Percentiles rank a stretch among this genome's conserved stretches.
phyloP scores from a whole-genome alignment of 2,113 vertebrate genomes.

The Toxotes jaculatrix region DNA sequence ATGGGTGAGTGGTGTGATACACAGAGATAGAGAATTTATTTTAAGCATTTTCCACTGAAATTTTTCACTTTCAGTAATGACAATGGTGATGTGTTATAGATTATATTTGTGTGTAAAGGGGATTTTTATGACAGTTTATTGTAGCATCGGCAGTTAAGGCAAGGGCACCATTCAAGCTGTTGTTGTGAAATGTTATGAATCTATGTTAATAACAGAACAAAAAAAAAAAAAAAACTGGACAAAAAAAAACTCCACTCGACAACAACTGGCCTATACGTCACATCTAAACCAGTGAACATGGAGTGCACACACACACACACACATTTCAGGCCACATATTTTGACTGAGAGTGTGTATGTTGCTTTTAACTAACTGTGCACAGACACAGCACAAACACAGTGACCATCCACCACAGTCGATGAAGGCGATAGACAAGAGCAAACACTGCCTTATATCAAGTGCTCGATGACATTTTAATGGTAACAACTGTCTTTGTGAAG shows the following conservation, averaged over 20 bases:
- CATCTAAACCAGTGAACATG: neutral
- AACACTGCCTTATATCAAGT: slow-evolving; percentile 58
- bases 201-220: too few relatives aligned
- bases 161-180: slow-evolving; percentile 27
- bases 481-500: slow-evolving; percentile 53
- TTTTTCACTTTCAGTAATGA: slow-evolving; percentile 42
- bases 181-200: slow-evolving; percentile 46
- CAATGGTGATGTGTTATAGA: neutral
- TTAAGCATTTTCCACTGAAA: slow-evolving; percentile 31
- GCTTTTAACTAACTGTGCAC: slow-evolving; percentile 30
- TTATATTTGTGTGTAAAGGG: neutral
- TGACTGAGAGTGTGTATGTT: neutral
- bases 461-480: slow-evolving; percentile 66
- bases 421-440: slow-evolving; percentile 29
- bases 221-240: too few relatives aligned
- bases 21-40: neutral
- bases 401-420: slow-evolving; percentile 21
- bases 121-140: slow-evolving; percentile 24
- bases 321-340: slow-evolving; percentile 1
- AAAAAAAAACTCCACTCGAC: slow-evolving; percentile 43
- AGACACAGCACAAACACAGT: slow-evolving; percentile 45
- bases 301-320: neutral
- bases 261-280: slow-evolving; percentile 52
- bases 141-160: neutral
- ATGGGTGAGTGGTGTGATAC: neutral